Base-by-base conservation (phyloP, 2,113 vertebrate species). In the Panurus biarmicus region DNA sequence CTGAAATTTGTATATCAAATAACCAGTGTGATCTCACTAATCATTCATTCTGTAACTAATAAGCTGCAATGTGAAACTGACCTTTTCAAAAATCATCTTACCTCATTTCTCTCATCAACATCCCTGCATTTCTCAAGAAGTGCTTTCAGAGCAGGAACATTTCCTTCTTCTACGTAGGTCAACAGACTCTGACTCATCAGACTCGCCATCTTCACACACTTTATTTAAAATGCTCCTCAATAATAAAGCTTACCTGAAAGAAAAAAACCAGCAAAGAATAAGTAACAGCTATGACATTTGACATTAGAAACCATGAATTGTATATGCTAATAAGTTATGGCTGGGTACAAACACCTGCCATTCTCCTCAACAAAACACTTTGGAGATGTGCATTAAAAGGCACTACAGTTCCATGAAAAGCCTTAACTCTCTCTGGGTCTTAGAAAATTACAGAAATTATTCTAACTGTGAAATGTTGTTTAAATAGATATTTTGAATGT, bases 61-160 rank as follows among this genome's bases (percentile, higher is more conserved):
- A 69, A 66, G 15, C 13, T 51, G 36, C 31, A 80, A 28, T 26
- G 42, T 26, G 24, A 67, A 83, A 89, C 1, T 13, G 12, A 81
- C 31, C 36, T 80, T 73, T 47, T 20, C 31, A 72, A 78, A 90
- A 74, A 21, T 7, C 53, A n/a, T 77, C 95, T 98, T 96, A 99
- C 99, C 96, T 99, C 99, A 73, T 99, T 99, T 92, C 99, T 98
- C 96, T 99, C 98, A 97, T 99, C 99, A 29, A 99, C 98, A 87
- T 99, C 99, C 85, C 97, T 98, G 97, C 98, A 99, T 83, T 99
- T 99, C 95, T 99, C 99, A 92, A 99, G 98, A 87, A 99, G 98
- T 0, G 98, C 98, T 95, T 98, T 99, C 95, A 99, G 87, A 82
- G 98, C 99, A 67, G 98, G 97, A 94, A 99, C 97, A 81, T 99